Evolutionary conservation across 2,888 invertebrate genomes (phyloP).

Genomic region (Salpingus planirostris): DNA sequence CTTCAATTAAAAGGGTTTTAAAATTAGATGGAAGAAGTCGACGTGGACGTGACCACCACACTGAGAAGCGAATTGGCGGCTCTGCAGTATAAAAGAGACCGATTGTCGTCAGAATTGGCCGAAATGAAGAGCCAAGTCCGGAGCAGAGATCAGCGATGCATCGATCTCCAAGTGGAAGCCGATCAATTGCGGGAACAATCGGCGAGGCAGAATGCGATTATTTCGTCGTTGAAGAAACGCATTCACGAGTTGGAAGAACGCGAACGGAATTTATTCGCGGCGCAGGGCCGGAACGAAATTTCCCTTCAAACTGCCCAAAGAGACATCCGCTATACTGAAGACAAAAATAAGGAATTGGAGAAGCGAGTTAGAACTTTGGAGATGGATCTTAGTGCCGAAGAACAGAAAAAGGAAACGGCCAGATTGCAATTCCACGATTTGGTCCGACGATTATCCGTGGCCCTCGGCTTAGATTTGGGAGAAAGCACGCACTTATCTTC

Average conservation of each 20-base stretch:
- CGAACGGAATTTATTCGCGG: constrained; percentile 58
- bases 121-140: constrained; percentile 57
- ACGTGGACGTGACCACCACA: constrained; percentile 60
- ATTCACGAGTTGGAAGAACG: constrained; percentile 71
- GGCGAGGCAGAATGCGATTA: constrained; percentile 72
- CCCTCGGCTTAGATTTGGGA: constrained; percentile 62
- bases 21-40: constrained; percentile 49
- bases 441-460: constrained; percentile 59
- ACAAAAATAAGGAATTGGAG: constrained; percentile 67
- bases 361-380: constrained; percentile 66
- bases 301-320: constrained; percentile 66
- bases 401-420: constrained; percentile 65
- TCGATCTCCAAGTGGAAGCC: constrained; percentile 71
- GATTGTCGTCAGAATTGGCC: constrained; percentile 64
- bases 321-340: constrained; percentile 55
- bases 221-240: constrained; percentile 69
- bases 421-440: constrained; percentile 60
- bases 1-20: not conserved
- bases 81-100: constrained; percentile 74
- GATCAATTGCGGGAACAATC: constrained; percentile 73
- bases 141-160: constrained; percentile 59
- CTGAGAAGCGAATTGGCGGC: constrained; percentile 77
- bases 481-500: constrained; percentile 57
- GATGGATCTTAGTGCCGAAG: constrained; percentile 61
- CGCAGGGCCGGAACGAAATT: constrained; percentile 55